These are phyloP conservation scores for Lethrus apterus DNA, from an alignment of 1,140 invertebrate species.

Conservation along the genomic window DNA sequence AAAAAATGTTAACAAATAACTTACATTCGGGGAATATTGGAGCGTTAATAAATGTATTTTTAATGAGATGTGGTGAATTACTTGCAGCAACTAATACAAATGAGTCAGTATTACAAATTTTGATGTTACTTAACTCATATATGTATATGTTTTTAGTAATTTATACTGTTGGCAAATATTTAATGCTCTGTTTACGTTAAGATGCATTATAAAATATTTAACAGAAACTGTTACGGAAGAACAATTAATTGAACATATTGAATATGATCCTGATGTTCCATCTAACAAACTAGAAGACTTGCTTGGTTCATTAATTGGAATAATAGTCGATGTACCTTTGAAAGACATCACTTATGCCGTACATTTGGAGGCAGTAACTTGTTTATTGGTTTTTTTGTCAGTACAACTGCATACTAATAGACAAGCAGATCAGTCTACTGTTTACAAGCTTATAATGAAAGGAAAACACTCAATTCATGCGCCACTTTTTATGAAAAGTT, in stretches of 20 bases:
- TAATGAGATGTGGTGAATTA: constrained; percentile 69
- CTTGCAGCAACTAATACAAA: constrained; percentile 75
- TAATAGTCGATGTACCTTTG: constrained; percentile 72
- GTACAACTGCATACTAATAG: constrained; percentile 77
- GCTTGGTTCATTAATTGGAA: constrained; percentile 61
- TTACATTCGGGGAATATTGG: constrained; percentile 79
- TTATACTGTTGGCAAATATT: constrained; percentile 92
- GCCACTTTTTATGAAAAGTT: constrained; percentile 63
- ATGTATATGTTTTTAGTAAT: constrained; percentile 55
- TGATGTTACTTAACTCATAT: constrained; percentile 12
- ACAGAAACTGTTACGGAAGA: constrained; percentile 72
- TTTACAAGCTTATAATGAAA: constrained; percentile 65
- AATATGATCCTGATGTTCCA: constrained; percentile 41
- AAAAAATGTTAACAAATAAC: constrained; percentile 72
- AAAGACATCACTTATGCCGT: constrained; percentile 82
- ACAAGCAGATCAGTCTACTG: constrained; percentile 50
- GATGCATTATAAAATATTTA: constrained; percentile 83
- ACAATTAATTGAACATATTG: constrained; percentile 65
- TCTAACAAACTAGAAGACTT: constrained; percentile 49
- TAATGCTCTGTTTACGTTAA: constrained; percentile 87
- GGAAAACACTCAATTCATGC: constrained; percentile 63
- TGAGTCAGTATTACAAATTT: constrained; percentile 55
- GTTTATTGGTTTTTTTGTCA: constrained; percentile 76
- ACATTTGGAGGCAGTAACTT: constrained; percentile 83
- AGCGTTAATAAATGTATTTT: constrained; percentile 76